Evolutionary conservation across 2,113 vertebrate species (phyloP).

Genomic region (Mus pahari): DNA sequence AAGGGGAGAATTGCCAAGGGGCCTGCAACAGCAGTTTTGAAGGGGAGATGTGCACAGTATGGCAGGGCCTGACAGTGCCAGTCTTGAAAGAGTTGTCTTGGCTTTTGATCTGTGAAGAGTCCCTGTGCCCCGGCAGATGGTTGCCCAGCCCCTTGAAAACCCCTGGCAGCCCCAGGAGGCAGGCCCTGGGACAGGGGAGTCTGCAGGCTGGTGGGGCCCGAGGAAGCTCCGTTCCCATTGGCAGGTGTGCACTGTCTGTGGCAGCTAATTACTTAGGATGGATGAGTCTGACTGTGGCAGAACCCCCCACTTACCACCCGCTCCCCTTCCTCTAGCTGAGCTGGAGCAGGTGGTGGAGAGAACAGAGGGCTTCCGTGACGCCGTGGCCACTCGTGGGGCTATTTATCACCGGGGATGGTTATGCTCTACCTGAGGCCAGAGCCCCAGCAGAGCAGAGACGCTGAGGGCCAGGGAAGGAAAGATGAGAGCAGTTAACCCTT

Average conservation of each 20-base stretch:
- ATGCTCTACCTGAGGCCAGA: background rate
- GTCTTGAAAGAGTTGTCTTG: conserved; percentile 35
- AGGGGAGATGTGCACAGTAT: background rate
- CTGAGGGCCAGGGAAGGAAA: background rate
- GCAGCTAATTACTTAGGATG: conserved; percentile 74
- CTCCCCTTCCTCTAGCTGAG: conserved; percentile 58
- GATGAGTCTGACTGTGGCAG: conserved; percentile 50
- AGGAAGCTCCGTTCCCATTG: background rate
- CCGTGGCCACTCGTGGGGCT: background rate
- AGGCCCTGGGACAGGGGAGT: background rate
- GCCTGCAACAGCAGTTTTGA: background rate
- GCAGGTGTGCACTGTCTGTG: background rate
- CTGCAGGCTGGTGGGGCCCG: background rate
- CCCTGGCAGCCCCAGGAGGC: conserved; percentile 26
- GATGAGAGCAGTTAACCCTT: background rate
- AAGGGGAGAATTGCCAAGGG: background rate
- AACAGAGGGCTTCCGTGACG: background rate
- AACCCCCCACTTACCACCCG: background rate
- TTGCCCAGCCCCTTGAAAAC: background rate
- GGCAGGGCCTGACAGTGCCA: background rate
- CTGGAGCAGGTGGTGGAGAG: conserved; percentile 71
- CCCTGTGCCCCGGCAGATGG: conserved; percentile 37
- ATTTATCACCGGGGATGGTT: conserved; percentile 49
- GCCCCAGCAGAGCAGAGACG: background rate
- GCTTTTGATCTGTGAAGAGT: conserved; percentile 50